Evolutionary conservation across 2,797 vertebrate genomes (phyloP).

Genomic region (Botia kubotai): DNA sequence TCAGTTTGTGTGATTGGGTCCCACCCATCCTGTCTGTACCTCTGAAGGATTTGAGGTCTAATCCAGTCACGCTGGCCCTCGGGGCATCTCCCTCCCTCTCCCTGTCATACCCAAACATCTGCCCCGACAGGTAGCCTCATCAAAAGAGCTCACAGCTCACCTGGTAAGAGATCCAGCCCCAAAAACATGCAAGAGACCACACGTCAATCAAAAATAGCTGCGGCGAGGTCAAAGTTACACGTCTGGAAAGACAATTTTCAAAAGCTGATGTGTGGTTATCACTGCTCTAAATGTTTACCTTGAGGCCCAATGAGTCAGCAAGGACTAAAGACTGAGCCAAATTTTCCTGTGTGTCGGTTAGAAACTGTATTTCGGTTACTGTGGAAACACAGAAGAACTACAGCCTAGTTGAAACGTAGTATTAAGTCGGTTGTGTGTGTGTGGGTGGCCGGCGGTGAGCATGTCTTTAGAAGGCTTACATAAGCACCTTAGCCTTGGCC

Average conservation of each 20-base stretch:
- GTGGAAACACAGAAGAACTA: conserved; percentile 36
- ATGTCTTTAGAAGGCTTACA: conserved; percentile 63
- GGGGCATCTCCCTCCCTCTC: conserved; percentile 70
- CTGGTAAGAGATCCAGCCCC: conserved; percentile 75
- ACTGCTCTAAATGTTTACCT: conserved; percentile 41
- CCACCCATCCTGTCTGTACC: conserved; percentile 55
- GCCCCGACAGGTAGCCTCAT: conserved; percentile 84
- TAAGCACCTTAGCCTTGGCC: conserved; percentile 35
- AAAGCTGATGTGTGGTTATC: conserved; percentile 25
- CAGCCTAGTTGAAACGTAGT: conserved; percentile 6
- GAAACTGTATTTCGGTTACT: conserved; percentile 35
- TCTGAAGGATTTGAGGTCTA: conserved; percentile 70
- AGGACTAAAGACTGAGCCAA: conserved; percentile 25
- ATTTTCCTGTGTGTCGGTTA: conserved; percentile 33
- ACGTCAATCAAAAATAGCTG: conserved; percentile 50
- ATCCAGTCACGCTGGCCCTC: conserved; percentile 82
- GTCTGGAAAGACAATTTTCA: conserved; percentile 6
- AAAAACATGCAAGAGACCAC: conserved; percentile 57
- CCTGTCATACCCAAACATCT: conserved; percentile 71
- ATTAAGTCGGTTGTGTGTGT: conserved; percentile 64
- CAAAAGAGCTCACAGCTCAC: conserved; percentile 70
- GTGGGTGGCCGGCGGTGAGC: conserved; percentile 65
- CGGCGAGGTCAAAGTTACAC: conserved; percentile 14
- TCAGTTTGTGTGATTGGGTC: conserved; percentile 7
- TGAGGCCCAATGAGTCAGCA: conserved; percentile 44